Percentiles rank a stretch among this genome's conserved stretches.
Evolutionary conservation across 92 coral and sea anemone species (phyloP).

Genomic region (Palythoa grandiflora): DNA sequence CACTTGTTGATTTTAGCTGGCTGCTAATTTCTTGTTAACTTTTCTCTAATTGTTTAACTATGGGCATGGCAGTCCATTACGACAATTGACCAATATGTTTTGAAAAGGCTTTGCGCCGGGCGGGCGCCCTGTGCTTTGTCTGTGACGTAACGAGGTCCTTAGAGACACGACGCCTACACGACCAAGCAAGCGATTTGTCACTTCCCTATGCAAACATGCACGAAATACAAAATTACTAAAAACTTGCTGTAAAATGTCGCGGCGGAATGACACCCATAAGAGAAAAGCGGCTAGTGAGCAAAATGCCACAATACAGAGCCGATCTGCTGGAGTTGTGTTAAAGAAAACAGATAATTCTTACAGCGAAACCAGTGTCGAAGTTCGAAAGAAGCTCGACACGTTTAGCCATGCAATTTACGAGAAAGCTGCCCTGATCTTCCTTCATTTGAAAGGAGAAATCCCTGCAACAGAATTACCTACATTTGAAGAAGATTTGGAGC

Average conservation of each 20-base stretch:
- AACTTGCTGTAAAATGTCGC: slow-evolving; percentile 43
- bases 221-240: not conserved
- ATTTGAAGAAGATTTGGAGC: slow-evolving; percentile 89
- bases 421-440: slow-evolving; percentile 87
- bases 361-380: slow-evolving; percentile 68
- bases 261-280: slow-evolving; percentile 61
- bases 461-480: slow-evolving; percentile 80
- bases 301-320: slow-evolving; percentile 54
- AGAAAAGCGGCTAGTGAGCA: slow-evolving; percentile 71
- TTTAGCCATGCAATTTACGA: slow-evolving; percentile 90
- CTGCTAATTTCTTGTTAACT: not conserved
- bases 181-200: not conserved
- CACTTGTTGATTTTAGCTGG: not conserved
- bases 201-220: slow-evolving; percentile 1
- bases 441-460: slow-evolving; percentile 88
- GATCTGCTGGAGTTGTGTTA: slow-evolving; percentile 41
- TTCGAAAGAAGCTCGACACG: slow-evolving; percentile 68
- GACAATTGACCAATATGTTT: not conserved
- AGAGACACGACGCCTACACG: not conserved
- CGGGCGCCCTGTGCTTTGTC: not conserved
- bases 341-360: slow-evolving; percentile 56
- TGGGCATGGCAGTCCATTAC: not conserved
- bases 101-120: not conserved
- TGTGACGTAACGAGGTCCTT: slow-evolving; percentile 47
- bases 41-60: not conserved